These are phyloP conservation scores for Acanthisitta chloris DNA, from an alignment of 2,113 vertebrate species.

Conservation along the genomic window DNA sequence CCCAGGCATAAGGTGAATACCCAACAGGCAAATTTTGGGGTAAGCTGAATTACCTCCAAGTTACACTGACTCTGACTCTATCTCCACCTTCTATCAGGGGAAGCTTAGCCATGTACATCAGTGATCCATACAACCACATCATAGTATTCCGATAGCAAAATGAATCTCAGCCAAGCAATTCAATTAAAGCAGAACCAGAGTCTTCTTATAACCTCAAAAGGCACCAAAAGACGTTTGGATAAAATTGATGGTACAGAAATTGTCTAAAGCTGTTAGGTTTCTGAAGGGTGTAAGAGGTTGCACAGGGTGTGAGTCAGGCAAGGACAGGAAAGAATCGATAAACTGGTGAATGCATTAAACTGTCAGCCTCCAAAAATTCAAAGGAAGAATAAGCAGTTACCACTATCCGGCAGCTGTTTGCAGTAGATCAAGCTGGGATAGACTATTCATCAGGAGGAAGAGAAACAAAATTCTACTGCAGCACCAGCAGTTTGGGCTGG, in stretches of 20 bases:
- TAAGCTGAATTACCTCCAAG: neutral
- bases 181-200: neutral
- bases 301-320: neutral
- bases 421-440: neutral
- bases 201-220: neutral
- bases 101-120: too few species aligned
- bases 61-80: neutral
- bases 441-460: neutral
- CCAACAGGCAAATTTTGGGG: rapidly evolving
- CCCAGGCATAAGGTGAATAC: neutral
- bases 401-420: neutral
- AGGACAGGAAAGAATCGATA: neutral
- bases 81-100: neutral
- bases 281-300: neutral
- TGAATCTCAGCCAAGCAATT: neutral
- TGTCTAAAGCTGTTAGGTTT: neutral
- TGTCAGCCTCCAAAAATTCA: neutral
- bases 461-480: neutral
- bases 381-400: neutral
- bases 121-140: rapidly evolving
- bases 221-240: neutral
- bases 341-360: neutral
- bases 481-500: neutral
- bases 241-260: neutral
- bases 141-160: neutral